Conservation (phyloP, 2,888 invertebrate species). For the Ligdia adustata region DNA sequence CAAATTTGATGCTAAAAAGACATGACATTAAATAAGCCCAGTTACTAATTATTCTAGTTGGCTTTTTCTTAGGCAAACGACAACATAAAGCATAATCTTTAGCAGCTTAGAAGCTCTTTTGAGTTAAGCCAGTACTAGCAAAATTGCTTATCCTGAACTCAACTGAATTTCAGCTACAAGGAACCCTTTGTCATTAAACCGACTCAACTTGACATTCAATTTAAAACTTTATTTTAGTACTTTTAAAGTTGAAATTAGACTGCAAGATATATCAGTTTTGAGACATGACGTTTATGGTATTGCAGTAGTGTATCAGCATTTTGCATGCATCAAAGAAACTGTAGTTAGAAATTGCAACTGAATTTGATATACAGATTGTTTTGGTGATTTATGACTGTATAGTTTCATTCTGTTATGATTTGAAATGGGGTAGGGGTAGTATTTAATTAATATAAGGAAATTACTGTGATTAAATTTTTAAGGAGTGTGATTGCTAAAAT, state of each 20-base stretch:
- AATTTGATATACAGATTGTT: constrained; percentile 33
- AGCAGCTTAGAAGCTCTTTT: too few relatives aligned
- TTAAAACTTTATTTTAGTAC: neutral
- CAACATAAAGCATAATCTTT: too few relatives aligned
- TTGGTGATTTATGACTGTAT: neutral
- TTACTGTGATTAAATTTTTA: too few relatives aligned
- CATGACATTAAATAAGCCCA: too few relatives aligned
- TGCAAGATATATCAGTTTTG: neutral
- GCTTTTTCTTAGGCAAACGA: too few relatives aligned
- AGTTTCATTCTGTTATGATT: neutral
- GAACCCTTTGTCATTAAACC: constrained; percentile 8
- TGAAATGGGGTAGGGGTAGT: too few relatives aligned
- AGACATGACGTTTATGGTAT: constrained; percentile 19
- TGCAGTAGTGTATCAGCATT: constrained; percentile 39
- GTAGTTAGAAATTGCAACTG: constrained; percentile 13
- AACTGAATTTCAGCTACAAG: constrained; percentile 6
- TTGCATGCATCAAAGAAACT: constrained; percentile 41
- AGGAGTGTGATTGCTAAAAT: too few relatives aligned
- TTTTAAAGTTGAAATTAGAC: constrained; percentile 7
- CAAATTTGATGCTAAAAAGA: too few relatives aligned
- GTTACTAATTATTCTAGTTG: too few relatives aligned
- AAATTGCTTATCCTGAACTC: neutral
- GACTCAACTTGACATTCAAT: neutral
- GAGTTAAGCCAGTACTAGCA: too few relatives aligned
- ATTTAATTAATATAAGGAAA: too few relatives aligned